Conservation (phyloP, 2,888 invertebrate species). For the Leptogaster cylindrica region DNA sequence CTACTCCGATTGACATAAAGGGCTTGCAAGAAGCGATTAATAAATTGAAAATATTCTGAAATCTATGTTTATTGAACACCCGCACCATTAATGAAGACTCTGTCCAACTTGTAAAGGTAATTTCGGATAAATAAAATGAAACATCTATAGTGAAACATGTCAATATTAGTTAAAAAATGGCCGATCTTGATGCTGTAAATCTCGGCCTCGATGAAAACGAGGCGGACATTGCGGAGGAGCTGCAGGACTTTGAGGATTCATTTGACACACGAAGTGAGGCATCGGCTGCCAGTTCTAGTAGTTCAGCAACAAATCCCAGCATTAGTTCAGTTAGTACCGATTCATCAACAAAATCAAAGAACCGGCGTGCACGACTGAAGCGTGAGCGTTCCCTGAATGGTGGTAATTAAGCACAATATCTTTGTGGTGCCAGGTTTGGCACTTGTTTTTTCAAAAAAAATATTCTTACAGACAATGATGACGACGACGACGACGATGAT, state of each 20-base stretch:
- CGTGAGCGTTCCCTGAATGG: slow-evolving; percentile 56
- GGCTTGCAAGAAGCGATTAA: slow-evolving; percentile 19
- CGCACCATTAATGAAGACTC: slow-evolving; percentile 58
- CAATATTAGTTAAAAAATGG: slow-evolving; percentile 55
- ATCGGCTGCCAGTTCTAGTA: slow-evolving; percentile 76
- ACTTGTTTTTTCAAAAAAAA: no score
- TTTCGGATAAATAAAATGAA: not conserved
- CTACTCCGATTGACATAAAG: slow-evolving; percentile 45
- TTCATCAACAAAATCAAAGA: slow-evolving; percentile 28
- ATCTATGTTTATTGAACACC: slow-evolving; percentile 54
- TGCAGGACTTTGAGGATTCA: slow-evolving; percentile 71
- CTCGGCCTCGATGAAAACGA: slow-evolving; percentile 72
- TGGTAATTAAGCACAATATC: no score
- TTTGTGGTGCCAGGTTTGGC: no score
- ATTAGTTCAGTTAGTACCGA: slow-evolving; percentile 77
- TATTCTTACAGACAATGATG: no score
- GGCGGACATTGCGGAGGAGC: slow-evolving; percentile 79
- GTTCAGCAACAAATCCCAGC: slow-evolving; percentile 74
- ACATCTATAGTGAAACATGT: slow-evolving; percentile 23
- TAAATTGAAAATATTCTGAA: slow-evolving; percentile 22
- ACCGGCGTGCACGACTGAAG: slow-evolving; percentile 67
- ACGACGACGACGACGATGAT: slow-evolving; percentile 47
- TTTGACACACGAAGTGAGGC: slow-evolving; percentile 90
- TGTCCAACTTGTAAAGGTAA: slow-evolving; percentile 47
- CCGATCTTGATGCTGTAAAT: slow-evolving; percentile 67